phyloP scores from a whole-genome alignment of 2,797 vertebrate genomes.

The Labroides dimidiatus region DNA sequence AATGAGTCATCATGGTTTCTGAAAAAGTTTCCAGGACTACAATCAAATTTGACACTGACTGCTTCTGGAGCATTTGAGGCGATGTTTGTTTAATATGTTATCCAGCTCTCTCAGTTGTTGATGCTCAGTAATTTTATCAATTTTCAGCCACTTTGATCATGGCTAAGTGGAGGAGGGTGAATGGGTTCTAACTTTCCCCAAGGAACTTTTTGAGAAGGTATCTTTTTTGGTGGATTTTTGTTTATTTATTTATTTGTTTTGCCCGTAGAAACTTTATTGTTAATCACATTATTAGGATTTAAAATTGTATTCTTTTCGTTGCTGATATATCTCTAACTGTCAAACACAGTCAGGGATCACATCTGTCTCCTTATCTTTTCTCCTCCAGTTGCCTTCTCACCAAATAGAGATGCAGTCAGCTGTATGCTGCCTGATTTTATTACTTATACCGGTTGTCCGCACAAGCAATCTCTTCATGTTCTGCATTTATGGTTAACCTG shows the following conservation, averaged over 20 bases:
- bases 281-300: constrained; percentile 3
- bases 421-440: constrained; percentile 62
- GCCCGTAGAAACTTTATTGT: not conserved
- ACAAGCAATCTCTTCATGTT: constrained; percentile 77
- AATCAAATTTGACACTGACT: not conserved
- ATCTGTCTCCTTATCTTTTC: constrained; percentile 26
- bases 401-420: constrained; percentile 55
- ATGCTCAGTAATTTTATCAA: constrained; percentile 2
- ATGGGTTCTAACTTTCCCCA: not conserved
- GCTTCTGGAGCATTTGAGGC: not conserved
- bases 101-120: not conserved
- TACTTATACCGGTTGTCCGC: constrained; percentile 60
- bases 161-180: not conserved
- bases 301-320: not conserved
- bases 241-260: too few relatives aligned
- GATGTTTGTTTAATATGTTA: not conserved
- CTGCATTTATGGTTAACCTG: constrained; percentile 73
- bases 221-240: not conserved
- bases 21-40: not conserved
- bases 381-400: constrained; percentile 31
- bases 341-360: constrained; percentile 8
- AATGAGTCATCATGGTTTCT: not conserved
- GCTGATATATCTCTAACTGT: constrained; percentile 12
- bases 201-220: not conserved
- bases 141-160: constrained; percentile 4